Conservation (phyloP, 2,113 vertebrate genomes). For the Leptodactylus fuscus region DNA sequence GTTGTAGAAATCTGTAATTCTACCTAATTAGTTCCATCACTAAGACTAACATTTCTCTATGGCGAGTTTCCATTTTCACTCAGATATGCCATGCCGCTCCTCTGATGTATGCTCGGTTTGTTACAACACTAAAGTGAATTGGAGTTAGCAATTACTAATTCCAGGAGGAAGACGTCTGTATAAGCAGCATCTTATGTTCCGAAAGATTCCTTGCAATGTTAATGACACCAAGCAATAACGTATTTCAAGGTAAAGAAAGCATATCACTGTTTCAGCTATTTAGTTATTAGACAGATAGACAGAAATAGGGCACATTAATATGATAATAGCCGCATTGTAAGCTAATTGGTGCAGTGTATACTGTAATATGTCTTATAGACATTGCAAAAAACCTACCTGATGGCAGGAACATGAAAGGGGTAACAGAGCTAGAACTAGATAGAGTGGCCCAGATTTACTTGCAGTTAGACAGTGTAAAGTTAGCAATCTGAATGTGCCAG, state of each 20-base stretch:
- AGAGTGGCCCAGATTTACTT: too few relatives aligned
- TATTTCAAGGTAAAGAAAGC: neutral
- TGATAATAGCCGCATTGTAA: neutral
- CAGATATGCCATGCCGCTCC: neutral
- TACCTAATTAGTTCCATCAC: neutral
- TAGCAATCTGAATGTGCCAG: too few relatives aligned
- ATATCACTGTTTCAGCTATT: neutral
- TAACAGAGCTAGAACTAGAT: too few relatives aligned
- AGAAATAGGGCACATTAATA: neutral
- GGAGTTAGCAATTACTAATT: slow-evolving; percentile 3
- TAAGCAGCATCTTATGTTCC: neutral
- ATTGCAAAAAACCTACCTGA: neutral
- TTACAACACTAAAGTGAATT: neutral
- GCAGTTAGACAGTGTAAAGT: too few relatives aligned
- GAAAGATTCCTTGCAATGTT: neutral
- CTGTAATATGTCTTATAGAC: too few relatives aligned
- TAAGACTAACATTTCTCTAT: neutral
- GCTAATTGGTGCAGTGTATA: neutral
- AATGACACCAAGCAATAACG: neutral
- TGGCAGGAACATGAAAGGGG: neutral
- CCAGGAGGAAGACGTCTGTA: neutral
- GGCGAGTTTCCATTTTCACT: neutral
- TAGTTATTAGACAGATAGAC: neutral
- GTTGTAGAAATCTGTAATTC: neutral
- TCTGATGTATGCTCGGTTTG: neutral